A percentile compares a stretch with the other conserved stretches of the same genome.
phyloP scores from a whole-genome alignment of 1,140 invertebrate species.

The Pissodes strobi region DNA sequence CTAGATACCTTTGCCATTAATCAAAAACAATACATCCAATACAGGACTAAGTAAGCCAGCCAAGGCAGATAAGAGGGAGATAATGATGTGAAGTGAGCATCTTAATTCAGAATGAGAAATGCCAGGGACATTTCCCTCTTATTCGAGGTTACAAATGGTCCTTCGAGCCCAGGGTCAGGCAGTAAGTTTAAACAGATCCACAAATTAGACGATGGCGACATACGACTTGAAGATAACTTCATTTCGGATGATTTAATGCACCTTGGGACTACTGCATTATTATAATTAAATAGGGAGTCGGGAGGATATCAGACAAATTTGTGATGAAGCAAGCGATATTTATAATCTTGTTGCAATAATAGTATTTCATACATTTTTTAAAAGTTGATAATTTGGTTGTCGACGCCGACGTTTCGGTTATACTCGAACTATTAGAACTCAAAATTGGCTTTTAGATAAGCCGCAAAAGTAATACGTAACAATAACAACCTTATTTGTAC shows the following conservation, averaged over 20 bases:
- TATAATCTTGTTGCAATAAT: too few species aligned
- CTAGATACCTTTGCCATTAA: neutral
- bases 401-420: too few species aligned
- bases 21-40: constrained; percentile 7
- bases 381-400: too few species aligned
- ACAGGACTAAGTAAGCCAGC: neutral
- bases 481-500: too few species aligned
- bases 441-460: too few species aligned
- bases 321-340: too few species aligned
- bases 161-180: constrained; percentile 30
- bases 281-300: constrained; percentile 16
- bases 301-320: neutral
- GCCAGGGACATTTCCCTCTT: constrained; percentile 30
- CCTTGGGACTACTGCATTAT: constrained; percentile 15
- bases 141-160: constrained; percentile 31
- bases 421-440: too few species aligned
- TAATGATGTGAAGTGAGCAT: constrained; percentile 34
- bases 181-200: constrained; percentile 36
- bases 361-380: too few species aligned
- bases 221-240: constrained; percentile 32
- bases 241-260: constrained; percentile 22
- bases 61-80: constrained; percentile 24
- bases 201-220: constrained; percentile 30
- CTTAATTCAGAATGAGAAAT: constrained; percentile 37
- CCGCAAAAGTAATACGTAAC: too few species aligned